Percentiles rank a stretch among this genome's conserved stretches.
Evolutionary conservation across 35 echinoderm and acorn worm genomes (phyloP).

Genomic region (Stichopus chloronotus): DNA sequence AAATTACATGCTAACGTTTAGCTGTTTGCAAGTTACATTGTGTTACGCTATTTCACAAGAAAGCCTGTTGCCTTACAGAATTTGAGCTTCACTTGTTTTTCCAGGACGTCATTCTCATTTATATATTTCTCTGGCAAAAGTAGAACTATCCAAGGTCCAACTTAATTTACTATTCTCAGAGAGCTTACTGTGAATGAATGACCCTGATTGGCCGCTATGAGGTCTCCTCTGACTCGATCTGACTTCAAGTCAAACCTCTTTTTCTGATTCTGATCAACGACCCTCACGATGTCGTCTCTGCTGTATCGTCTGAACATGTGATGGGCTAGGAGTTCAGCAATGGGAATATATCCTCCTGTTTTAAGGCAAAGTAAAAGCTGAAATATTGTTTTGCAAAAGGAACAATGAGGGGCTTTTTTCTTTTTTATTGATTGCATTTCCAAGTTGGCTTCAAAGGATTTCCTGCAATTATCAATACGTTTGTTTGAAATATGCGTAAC

Average conservation of each 20-base stretch:
- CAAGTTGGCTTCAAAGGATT: not conserved
- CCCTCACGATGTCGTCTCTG: conserved; percentile 61
- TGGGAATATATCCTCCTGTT: conserved; percentile 73
- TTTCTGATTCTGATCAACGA: conserved; percentile 70
- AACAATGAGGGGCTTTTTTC: not conserved
- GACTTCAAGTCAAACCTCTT: conserved; percentile 69
- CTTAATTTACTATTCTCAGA: too few species aligned
- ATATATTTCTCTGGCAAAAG: too few species aligned
- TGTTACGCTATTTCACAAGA: too few species aligned
- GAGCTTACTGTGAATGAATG: conserved; percentile 74
- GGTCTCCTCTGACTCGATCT: conserved; percentile 37
- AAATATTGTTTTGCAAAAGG: not conserved
- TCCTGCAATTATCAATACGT: too few species aligned
- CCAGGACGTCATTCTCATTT: too few species aligned
- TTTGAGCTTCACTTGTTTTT: too few species aligned
- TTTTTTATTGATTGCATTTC: not conserved
- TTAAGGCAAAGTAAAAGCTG: not conserved
- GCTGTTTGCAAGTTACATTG: too few species aligned
- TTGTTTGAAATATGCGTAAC: too few species aligned
- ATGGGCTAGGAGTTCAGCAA: conserved; percentile 71
- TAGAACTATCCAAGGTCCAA: too few species aligned
- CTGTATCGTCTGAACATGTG: conserved; percentile 66
- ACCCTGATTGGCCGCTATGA: conserved; percentile 88
- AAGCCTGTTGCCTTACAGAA: too few species aligned
- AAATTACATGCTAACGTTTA: too few species aligned